These are phyloP conservation scores for Parnassius glacialis DNA, from an alignment of 2,888 invertebrate species.

Conservation along the genomic window DNA sequence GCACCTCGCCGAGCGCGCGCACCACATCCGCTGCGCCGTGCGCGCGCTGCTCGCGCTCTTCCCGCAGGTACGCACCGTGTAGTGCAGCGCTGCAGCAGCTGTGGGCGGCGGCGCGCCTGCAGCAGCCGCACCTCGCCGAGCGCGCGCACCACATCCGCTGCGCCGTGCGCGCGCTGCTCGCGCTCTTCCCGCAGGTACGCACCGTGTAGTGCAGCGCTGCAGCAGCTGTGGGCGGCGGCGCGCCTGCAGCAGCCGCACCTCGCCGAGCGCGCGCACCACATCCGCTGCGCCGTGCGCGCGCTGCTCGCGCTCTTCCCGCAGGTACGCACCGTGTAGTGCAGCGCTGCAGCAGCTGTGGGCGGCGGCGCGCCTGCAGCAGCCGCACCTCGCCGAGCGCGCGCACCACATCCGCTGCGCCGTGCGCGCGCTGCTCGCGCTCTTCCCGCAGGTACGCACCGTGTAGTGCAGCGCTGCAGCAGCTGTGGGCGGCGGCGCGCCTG, in stretches of 20 bases:
- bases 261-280: conserved; percentile 82
- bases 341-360: conserved; percentile 88
- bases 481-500: conserved; percentile 90
- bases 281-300: conserved; percentile 82
- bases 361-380: conserved; percentile 85
- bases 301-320: conserved; percentile 37
- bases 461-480: conserved; percentile 89
- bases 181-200: conserved; percentile 36
- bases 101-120: conserved; percentile 88
- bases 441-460: conserved; percentile 33
- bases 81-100: conserved; percentile 83
- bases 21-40: conserved; percentile 86
- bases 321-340: conserved; percentile 21
- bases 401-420: conserved; percentile 86
- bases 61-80: conserved; percentile 31
- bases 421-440: conserved; percentile 33
- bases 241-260: conserved; percentile 79
- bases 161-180: conserved; percentile 65
- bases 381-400: conserved; percentile 67
- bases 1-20: conserved; percentile 71
- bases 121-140: conserved; percentile 60
- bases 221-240: conserved; percentile 90
- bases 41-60: conserved; percentile 34
- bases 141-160: conserved; percentile 86
- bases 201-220: conserved; percentile 59